Percentiles rank a stretch among this genome's conserved stretches.
These are phyloP conservation scores for Xylota sylvarum DNA, from an alignment of 2,888 invertebrate genomes.

Conservation along the genomic window DNA sequence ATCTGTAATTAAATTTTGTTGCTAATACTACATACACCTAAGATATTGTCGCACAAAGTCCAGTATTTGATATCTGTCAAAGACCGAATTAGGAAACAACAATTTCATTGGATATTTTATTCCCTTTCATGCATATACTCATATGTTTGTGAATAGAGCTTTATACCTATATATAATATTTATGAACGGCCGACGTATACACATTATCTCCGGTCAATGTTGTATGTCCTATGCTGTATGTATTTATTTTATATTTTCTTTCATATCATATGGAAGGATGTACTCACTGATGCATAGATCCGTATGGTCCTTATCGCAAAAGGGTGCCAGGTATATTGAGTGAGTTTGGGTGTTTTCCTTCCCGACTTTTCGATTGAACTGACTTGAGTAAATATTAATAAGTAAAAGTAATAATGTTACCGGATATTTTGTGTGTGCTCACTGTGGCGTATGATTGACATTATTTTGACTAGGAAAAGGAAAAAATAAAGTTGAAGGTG, in stretches of 20 bases:
- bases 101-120: constrained; percentile 19
- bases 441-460: constrained; percentile 32
- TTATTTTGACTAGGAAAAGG: constrained; percentile 6
- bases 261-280: neutral
- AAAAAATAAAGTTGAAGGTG: neutral
- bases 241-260: constrained; percentile 5
- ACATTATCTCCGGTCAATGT: constrained; percentile 4
- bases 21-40: constrained; percentile 20
- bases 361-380: neutral
- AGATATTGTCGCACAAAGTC: neutral
- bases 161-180: neutral
- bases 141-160: neutral
- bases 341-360: neutral
- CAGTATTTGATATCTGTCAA: constrained; percentile 32
- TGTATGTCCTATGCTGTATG: constrained; percentile 12
- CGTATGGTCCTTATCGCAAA: neutral
- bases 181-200: neutral
- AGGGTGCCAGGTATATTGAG: constrained; percentile 11
- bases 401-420: constrained; percentile 37
- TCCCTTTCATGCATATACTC: constrained; percentile 1
- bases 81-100: constrained; percentile 8
- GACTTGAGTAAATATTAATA: constrained; percentile 34
- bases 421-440: constrained; percentile 25
- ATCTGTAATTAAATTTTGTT: constrained; percentile 23
- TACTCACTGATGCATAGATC: neutral